phyloP scores from a whole-genome alignment of 2,113 vertebrate genomes.

The Chrysochloris asiatica region DNA sequence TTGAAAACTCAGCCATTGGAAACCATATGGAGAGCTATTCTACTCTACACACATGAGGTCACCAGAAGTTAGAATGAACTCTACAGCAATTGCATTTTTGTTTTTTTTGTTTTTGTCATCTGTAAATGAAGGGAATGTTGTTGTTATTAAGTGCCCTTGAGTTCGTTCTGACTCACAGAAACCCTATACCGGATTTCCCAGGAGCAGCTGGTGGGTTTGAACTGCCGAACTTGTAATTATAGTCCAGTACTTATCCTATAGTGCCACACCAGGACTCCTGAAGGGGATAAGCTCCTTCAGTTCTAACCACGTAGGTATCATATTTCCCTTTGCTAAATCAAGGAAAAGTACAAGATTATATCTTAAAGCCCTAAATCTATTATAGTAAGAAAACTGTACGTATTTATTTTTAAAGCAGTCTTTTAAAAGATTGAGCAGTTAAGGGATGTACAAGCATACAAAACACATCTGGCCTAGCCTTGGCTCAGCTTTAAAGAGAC shows the following conservation, averaged over 20 bases:
- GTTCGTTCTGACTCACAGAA: too few species aligned
- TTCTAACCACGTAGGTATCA: accelerated
- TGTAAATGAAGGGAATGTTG: neutral
- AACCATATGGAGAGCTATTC: neutral
- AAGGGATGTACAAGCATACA: neutral
- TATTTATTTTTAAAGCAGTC: neutral
- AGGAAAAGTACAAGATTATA: neutral
- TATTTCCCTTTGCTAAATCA: neutral
- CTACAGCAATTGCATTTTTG: neutral
- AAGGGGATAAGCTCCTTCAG: neutral
- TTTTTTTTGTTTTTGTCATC: neutral
- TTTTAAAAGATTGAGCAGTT: neutral
- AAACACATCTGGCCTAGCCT: neutral
- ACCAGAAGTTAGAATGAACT: neutral
- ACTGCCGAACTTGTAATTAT: too few species aligned
- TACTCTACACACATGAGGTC: neutral
- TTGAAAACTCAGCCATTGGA: neutral
- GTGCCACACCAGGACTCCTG: too few species aligned
- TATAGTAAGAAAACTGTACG: neutral
- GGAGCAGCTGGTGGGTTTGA: too few species aligned
- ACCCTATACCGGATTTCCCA: too few species aligned
- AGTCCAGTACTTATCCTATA: too few species aligned
- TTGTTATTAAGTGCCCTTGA: too few species aligned
- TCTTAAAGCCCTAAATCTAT: neutral
- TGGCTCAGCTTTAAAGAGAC: neutral